These are phyloP conservation scores for Antennarius maculatus DNA, from an alignment of 2,797 vertebrate genomes.

Conservation along the genomic window DNA sequence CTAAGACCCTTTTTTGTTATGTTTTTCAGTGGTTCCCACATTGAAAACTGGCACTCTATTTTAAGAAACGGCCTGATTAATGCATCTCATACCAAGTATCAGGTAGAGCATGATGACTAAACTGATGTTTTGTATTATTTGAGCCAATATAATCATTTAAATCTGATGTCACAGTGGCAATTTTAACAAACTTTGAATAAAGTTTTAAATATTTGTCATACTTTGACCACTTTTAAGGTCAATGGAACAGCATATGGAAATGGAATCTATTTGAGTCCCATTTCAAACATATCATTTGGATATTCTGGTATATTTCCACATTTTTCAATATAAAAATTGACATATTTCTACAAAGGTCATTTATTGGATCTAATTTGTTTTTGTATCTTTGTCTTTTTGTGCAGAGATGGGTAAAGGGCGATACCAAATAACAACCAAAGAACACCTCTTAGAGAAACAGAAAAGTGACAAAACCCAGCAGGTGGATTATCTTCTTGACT, in stretches of 20 bases:
- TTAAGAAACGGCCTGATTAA: conserved; percentile 95
- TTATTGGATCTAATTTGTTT: neutral
- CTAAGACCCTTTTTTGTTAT: neutral
- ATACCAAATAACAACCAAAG: conserved; percentile 92
- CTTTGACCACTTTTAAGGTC: conserved; percentile 81
- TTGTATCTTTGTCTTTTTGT: conserved; percentile 15
- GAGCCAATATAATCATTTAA: neutral
- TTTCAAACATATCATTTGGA: conserved; percentile 98
- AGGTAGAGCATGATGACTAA: conserved; percentile 80
- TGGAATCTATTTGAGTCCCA: conserved; percentile 98
- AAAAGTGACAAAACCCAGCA: conserved; percentile 91
- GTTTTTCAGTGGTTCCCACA: conserved; percentile 81
- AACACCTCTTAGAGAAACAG: conserved; percentile 90
- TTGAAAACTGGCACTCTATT: conserved; percentile 99
- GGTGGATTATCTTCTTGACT: conserved; percentile 71
- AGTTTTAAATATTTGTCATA: neutral
- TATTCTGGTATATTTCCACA: conserved; percentile 89
- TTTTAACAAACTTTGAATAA: neutral
- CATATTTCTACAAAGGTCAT: neutral
- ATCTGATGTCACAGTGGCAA: neutral
- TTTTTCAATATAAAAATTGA: neutral
- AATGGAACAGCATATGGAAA: conserved; percentile 98
- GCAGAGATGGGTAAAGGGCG: conserved; percentile 97
- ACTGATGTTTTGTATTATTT: neutral
- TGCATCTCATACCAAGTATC: conserved; percentile 95